Evolutionary conservation across 1,140 invertebrate genomes (phyloP).

Genomic region (Scylla paramamosain): DNA sequence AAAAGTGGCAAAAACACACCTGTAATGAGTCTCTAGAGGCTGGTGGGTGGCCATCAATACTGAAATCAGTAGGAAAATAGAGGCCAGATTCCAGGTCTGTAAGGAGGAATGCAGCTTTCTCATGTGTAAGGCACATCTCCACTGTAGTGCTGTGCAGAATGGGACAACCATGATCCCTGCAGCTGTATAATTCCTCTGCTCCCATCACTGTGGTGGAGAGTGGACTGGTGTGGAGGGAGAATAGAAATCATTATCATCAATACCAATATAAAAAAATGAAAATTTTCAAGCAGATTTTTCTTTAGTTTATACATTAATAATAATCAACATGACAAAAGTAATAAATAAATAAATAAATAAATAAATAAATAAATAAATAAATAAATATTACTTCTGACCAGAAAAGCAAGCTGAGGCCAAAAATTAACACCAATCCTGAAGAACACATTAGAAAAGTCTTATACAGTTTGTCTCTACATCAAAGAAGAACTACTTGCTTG

Average conservation of each 20-base stretch:
- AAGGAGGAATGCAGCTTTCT: conserved; percentile 64
- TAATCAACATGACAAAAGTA: too few species aligned
- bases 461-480: too few species aligned
- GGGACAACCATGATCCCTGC: conserved; percentile 84
- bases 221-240: conserved; percentile 55
- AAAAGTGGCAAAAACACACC: not conserved
- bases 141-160: conserved; percentile 92
- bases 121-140: conserved; percentile 83
- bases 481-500: too few species aligned
- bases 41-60: conserved; percentile 58
- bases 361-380: too few species aligned
- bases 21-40: conserved; percentile 64
- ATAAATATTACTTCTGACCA: too few species aligned
- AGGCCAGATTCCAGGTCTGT: conserved; percentile 70
- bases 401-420: too few species aligned
- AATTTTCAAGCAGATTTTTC: not conserved
- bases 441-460: too few species aligned
- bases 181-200: conserved; percentile 86
- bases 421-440: too few species aligned
- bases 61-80: conserved; percentile 65
- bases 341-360: too few species aligned
- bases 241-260: not conserved
- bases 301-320: too few species aligned
- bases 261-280: not conserved
- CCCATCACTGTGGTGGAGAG: conserved; percentile 79